Base-by-base conservation (phyloP, 1,140 invertebrate species). In the Scaptomyza hsui region DNA sequence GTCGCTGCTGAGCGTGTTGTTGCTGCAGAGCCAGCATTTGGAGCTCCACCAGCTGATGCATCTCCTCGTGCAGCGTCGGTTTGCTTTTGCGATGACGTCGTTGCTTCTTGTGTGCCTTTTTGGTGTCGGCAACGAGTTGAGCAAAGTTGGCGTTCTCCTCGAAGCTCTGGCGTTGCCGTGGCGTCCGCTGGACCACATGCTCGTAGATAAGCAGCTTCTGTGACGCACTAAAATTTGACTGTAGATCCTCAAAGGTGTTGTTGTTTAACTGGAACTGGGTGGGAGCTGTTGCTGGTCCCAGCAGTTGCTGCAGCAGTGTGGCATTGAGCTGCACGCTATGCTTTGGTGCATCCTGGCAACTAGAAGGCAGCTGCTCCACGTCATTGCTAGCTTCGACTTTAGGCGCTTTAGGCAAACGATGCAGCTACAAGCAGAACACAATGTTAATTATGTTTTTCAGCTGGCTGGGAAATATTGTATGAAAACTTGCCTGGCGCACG, bases 11-110 rank as follows among this genome's bases (percentile, higher is more conserved):
- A 18, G 12, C 16, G 6, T 39, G 41, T 26, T 80, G 78, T 16
- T 47, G 60, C n/a, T 48, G 21, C 49, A 75, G 44, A 5, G 89
- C 89, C 42, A 78, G 52, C 89, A 90, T 90, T 49, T 91, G 89
- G 4, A 91, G 37, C 4, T 77, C 42, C 12, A 91, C 57, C 19
- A 91, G 55, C 44, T 75, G 72, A 16, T 83, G 75, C 41, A 89
- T 65, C 42, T 90, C 79, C 69, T 91, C 89, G 18, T 64, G 77
- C 1, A 81, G 37, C 12, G 89, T 89, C 5, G 75, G 79, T 57
- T 82, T 89, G 49, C 68, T 81, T n/a, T 76, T 88, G 6, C 89
- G 82, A 55, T 91, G 61, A 3, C 78, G 72, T 0, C 79, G 64
- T 24, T 75, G 72, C 7, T 60, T 69, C n/a, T 71, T 62, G 6